Conservation (phyloP, 2,797 vertebrate genomes). For the Acipenser oxyrinchus region DNA sequence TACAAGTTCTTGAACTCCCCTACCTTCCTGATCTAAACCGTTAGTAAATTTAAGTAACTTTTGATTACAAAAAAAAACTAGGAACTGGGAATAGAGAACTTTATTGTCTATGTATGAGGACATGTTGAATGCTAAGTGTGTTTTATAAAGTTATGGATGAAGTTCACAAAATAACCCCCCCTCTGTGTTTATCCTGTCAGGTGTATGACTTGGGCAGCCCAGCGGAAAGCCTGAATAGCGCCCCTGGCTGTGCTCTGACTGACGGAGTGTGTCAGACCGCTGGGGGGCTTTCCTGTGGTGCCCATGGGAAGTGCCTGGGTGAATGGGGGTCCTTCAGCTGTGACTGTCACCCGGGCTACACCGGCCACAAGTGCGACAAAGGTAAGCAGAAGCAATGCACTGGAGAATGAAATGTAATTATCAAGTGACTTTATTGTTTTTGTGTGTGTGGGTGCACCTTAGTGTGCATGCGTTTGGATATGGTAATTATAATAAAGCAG, state of each 20-base stretch:
- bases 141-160: no score
- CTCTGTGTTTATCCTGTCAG: conserved; percentile 38
- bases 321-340: conserved; percentile 77
- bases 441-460: no score
- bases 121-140: no score
- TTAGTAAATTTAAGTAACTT: no score
- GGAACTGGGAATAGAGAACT: no score
- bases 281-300: conserved; percentile 62
- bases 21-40: no score
- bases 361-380: conserved; percentile 67
- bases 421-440: no score
- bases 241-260: conserved; percentile 60
- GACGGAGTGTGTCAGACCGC: conserved; percentile 64
- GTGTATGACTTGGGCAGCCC: conserved; percentile 73
- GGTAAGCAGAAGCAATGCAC: conserved; percentile 42
- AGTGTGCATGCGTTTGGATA: no score
- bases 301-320: conserved; percentile 64
- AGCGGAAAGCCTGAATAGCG: conserved; percentile 68
- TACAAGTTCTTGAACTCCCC: no score
- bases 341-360: conserved; percentile 69
- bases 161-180: background rate
- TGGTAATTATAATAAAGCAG: no score
- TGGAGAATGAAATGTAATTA: background rate
- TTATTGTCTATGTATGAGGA: no score
- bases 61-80: no score